These are phyloP conservation scores for Gymnothorax javanicus DNA, from an alignment of 2,797 vertebrate genomes.

Conservation along the genomic window DNA sequence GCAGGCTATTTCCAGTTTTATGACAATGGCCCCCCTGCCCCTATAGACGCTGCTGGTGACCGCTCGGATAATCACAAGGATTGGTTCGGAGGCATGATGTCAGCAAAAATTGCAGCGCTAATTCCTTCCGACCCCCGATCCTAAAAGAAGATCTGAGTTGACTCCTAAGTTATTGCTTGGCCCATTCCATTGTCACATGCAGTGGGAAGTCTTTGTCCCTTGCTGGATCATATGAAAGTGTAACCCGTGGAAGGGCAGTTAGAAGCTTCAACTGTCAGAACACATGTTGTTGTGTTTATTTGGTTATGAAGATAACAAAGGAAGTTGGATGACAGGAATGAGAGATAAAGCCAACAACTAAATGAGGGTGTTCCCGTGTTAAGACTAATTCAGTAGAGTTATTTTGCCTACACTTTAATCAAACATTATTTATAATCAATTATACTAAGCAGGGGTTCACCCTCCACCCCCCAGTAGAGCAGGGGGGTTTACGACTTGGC, in stretches of 20 bases:
- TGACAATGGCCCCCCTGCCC: not conserved
- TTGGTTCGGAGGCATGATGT: not conserved
- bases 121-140: not conserved
- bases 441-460: too few relatives aligned
- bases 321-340: not conserved
- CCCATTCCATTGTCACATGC: not conserved
- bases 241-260: not conserved
- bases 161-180: not conserved
- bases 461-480: too few relatives aligned
- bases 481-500: too few relatives aligned
- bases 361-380: too few relatives aligned
- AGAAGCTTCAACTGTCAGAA: not conserved
- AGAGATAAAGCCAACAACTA: too few relatives aligned
- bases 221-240: not conserved
- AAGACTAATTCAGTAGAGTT: too few relatives aligned
- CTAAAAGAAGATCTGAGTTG: not conserved
- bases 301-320: not conserved
- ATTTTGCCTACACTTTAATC: too few relatives aligned
- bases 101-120: not conserved
- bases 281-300: not conserved
- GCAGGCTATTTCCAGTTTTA: not conserved
- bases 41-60: not conserved
- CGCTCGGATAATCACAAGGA: constrained; percentile 8
- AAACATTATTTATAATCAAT: too few relatives aligned
- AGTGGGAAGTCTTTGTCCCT: not conserved